phyloP scores from a whole-genome alignment of 2,888 invertebrate genomes.

The Lasioglossum morio region DNA sequence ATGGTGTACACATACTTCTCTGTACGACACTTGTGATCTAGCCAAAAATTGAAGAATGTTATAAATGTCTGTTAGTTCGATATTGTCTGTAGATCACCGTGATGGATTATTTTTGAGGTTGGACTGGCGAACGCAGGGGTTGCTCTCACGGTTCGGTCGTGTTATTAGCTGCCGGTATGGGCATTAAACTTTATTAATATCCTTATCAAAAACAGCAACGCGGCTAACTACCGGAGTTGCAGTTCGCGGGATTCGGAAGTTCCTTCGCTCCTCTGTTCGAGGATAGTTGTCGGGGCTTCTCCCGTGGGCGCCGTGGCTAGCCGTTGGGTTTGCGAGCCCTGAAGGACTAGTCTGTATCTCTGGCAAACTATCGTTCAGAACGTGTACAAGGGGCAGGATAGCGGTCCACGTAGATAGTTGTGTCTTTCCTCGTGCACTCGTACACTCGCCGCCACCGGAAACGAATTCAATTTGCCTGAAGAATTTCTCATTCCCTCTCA shows the following conservation, averaged over 20 bases:
- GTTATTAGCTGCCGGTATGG: conserved; percentile 30
- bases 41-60: neutral
- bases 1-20: too few relatives aligned
- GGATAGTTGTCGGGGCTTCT: conserved; percentile 74
- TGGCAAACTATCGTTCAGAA: conserved; percentile 77
- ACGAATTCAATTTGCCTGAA: conserved; percentile 44
- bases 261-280: conserved; percentile 66
- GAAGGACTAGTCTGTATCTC: conserved; percentile 80
- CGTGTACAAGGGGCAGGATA: conserved; percentile 67
- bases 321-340: conserved; percentile 80
- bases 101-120: neutral
- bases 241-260: conserved; percentile 76
- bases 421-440: conserved; percentile 32
- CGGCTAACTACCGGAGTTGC: conserved; percentile 75
- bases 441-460: conserved; percentile 28
- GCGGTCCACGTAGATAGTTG: conserved; percentile 60
- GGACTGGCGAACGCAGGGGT: neutral
- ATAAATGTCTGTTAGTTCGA: neutral
- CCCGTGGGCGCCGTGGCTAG: conserved; percentile 80
- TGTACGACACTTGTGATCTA: too few relatives aligned
- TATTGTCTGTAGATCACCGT: neutral
- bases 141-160: conserved; percentile 8
- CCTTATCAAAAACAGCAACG: conserved; percentile 80
- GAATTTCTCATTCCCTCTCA: neutral
- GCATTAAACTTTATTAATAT: conserved; percentile 81